Evolutionary conservation across 53 echinoderm and acorn worm species (phyloP).

Genomic region (Zoroaster sp.): DNA sequence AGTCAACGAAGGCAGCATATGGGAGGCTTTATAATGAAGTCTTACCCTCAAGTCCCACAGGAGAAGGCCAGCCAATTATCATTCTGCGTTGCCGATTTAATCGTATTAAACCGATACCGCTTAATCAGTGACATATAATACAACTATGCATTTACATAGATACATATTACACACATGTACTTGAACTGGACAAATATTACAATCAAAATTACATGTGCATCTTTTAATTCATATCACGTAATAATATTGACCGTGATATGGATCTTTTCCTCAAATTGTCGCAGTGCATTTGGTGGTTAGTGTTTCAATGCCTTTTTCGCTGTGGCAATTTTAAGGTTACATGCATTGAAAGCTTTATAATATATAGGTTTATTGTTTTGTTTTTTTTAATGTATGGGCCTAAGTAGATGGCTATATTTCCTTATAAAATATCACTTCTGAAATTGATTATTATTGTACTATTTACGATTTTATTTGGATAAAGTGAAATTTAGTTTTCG

Average conservation of each 20-base stretch:
- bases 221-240: background rate
- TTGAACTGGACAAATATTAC: background rate
- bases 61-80: constrained; percentile 29
- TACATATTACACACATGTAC: background rate
- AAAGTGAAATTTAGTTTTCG: background rate
- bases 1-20: constrained; percentile 30
- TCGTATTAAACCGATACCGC: constrained; percentile 27
- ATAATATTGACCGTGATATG: too few species aligned
- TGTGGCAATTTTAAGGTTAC: too few species aligned
- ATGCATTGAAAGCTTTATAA: too few species aligned
- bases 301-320: too few species aligned
- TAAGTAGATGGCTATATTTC: too few species aligned
- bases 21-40: constrained; percentile 31
- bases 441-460: too few species aligned
- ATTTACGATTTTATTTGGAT: background rate
- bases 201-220: background rate
- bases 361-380: too few species aligned
- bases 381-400: too few species aligned
- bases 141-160: background rate
- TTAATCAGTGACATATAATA: constrained; percentile 13
- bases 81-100: constrained; percentile 38
- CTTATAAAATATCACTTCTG: too few species aligned
- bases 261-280: too few species aligned
- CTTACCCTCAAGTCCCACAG: background rate
- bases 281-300: too few species aligned